A percentile compares a stretch with the other conserved stretches of the same genome.
These are phyloP conservation scores for Plagodis pulveraria DNA, from an alignment of 2,888 invertebrate species.

Conservation along the genomic window DNA sequence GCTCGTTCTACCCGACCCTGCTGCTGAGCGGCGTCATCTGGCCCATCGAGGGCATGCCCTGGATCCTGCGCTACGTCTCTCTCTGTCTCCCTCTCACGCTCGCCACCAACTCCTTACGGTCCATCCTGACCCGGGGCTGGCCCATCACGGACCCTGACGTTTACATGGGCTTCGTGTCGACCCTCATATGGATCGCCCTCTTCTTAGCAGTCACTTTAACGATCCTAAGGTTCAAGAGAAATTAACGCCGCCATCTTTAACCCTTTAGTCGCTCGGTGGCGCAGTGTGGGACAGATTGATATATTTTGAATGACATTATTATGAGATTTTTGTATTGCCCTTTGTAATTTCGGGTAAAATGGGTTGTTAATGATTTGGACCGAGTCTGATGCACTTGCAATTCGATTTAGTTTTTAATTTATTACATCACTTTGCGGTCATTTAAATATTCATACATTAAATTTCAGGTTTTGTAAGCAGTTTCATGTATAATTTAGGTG, in stretches of 20 bases:
- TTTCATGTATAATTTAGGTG: not conserved
- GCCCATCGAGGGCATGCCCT: slow-evolving; percentile 98
- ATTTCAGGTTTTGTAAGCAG: not conserved
- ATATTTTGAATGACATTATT: not conserved
- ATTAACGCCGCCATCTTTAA: slow-evolving; percentile 73
- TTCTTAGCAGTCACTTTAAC: slow-evolving; percentile 92
- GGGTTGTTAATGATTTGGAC: not conserved
- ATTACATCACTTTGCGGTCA: slow-evolving; percentile 9
- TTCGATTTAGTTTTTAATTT: slow-evolving; percentile 5
- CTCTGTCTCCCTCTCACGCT: slow-evolving; percentile 94
- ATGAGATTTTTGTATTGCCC: not conserved
- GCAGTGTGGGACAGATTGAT: not conserved
- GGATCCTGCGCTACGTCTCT: slow-evolving; percentile 92
- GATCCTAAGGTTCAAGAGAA: slow-evolving; percentile 92
- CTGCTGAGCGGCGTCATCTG: slow-evolving; percentile 97
- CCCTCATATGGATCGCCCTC: slow-evolving; percentile 93
- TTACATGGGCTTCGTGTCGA: slow-evolving; percentile 94
- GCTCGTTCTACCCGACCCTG: slow-evolving; percentile 97
- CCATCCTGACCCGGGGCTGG: slow-evolving; percentile 96
- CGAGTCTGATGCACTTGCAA: not conserved
- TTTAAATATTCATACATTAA: not conserved
- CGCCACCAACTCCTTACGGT: slow-evolving; percentile 95
- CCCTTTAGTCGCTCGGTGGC: not conserved
- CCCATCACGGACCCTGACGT: slow-evolving; percentile 91
- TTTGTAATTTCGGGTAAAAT: not conserved